Evolutionary conservation across 2,888 invertebrate species (phyloP).

Genomic region (Sminthurinus aureus): DNA sequence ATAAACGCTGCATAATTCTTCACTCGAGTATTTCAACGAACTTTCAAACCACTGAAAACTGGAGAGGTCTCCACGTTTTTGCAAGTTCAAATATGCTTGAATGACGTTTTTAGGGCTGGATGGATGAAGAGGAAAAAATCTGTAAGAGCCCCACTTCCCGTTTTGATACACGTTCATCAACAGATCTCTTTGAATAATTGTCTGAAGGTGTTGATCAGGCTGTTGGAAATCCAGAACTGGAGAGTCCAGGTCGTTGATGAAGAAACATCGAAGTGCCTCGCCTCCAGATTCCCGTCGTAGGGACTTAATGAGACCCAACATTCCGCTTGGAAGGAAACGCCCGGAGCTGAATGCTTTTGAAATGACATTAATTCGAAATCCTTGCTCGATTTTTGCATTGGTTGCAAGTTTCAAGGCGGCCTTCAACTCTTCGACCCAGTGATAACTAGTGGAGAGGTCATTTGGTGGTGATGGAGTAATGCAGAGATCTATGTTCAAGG

Average conservation of each 20-base stretch:
- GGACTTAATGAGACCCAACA: conserved; percentile 68
- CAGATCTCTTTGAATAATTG: conserved; percentile 73
- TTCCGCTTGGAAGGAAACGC: conserved; percentile 65
- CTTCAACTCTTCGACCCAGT: conserved; percentile 84
- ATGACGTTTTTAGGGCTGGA: conserved; percentile 57
- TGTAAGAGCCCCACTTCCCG: conserved; percentile 81
- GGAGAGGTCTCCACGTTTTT: conserved; percentile 91
- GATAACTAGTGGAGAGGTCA: no score
- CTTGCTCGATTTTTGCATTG: no score
- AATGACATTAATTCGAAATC: conserved; percentile 15
- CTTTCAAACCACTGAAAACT: conserved; percentile 94
- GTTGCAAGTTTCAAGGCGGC: conserved; percentile 69
- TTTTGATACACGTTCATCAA: conserved; percentile 49
- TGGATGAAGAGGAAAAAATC: conserved; percentile 73
- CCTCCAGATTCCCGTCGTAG: conserved; percentile 65
- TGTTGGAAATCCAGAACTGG: background rate
- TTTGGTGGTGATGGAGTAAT: no score
- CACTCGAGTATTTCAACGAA: conserved; percentile 67
- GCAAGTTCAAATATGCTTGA: conserved; percentile 93
- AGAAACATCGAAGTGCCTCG: conserved; percentile 63
- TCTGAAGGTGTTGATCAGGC: background rate
- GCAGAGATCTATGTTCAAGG: conserved; percentile 73
- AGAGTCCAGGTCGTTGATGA: background rate
- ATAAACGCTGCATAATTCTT: conserved; percentile 65
- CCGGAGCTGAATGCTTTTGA: no score